A percentile compares a stretch with the other conserved stretches of the same genome.
Conservation (phyloP, 2,888 invertebrate species). For the Salticus scenicus region DNA sequence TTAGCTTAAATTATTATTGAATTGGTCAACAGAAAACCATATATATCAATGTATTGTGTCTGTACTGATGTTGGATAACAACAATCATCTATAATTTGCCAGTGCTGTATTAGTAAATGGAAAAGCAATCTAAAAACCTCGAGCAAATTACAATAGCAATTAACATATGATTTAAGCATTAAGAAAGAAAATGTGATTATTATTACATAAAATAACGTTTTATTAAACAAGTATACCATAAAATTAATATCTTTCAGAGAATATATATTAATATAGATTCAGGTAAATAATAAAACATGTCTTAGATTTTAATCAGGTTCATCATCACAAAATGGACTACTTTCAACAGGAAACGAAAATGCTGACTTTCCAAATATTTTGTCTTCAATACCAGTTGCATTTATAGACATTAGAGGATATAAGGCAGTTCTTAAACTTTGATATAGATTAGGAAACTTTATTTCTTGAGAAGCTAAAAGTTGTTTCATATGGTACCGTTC, state of each 20-base stretch:
- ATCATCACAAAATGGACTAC: not conserved
- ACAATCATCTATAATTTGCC: no score
- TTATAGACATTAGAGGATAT: constrained; percentile 83
- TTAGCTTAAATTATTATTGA: no score
- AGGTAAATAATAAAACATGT: not conserved
- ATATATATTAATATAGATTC: not conserved
- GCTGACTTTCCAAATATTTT: constrained; percentile 41
- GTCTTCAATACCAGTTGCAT: constrained; percentile 75
- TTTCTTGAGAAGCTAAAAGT: constrained; percentile 84
- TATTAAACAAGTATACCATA: not conserved
- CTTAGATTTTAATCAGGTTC: not conserved
- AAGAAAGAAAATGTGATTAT: no score
- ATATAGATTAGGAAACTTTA: constrained; percentile 84
- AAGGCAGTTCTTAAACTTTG: constrained; percentile 85
- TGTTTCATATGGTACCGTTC: constrained; percentile 82
- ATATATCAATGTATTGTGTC: no score
- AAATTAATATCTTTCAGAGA: not conserved
- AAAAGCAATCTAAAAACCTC: no score
- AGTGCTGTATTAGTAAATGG: no score
- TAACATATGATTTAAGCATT: no score
- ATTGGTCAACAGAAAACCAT: no score
- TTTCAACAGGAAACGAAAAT: not conserved
- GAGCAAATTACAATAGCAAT: no score
- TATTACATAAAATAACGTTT: not conserved
- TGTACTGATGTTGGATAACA: no score